A percentile compares a stretch with the other conserved stretches of the same genome.
Conservation (phyloP, 2,113 vertebrate species). For the Promerops cafer region DNA sequence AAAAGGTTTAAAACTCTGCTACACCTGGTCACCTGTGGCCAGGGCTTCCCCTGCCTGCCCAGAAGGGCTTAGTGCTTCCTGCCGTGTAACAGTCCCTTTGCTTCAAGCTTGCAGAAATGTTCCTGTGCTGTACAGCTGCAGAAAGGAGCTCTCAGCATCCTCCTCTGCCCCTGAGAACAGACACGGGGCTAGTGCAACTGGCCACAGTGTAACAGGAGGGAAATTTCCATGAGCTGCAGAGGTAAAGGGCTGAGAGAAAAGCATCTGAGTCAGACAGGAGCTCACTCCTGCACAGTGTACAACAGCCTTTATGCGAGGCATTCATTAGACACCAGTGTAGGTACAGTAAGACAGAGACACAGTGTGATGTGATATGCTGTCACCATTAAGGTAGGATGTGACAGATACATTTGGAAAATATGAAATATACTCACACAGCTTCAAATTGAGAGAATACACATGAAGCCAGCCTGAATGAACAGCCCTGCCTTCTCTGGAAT, state of each 20-base stretch:
- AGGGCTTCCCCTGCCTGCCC: neutral
- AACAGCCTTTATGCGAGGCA: conserved; percentile 14
- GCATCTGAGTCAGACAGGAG: neutral
- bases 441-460: neutral
- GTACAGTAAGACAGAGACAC: conserved; percentile 13
- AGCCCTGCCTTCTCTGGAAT: neutral
- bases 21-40: fast-evolving
- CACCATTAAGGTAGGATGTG: conserved; percentile 21
- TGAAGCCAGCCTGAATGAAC: neutral
- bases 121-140: neutral
- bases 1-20: neutral
- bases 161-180: neutral
- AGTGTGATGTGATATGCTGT: neutral
- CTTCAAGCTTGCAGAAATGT: neutral
- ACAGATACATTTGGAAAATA: conserved; percentile 14
- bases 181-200: neutral
- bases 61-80: neutral
- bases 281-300: neutral
- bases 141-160: neutral
- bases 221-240: neutral
- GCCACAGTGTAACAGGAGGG: neutral
- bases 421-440: neutral
- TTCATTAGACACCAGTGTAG: conserved; percentile 9
- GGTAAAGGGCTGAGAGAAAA: neutral
- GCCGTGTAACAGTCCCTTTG: fast-evolving